Base-by-base conservation (phyloP, 2,113 vertebrate species). In the Antigone vipio region DNA sequence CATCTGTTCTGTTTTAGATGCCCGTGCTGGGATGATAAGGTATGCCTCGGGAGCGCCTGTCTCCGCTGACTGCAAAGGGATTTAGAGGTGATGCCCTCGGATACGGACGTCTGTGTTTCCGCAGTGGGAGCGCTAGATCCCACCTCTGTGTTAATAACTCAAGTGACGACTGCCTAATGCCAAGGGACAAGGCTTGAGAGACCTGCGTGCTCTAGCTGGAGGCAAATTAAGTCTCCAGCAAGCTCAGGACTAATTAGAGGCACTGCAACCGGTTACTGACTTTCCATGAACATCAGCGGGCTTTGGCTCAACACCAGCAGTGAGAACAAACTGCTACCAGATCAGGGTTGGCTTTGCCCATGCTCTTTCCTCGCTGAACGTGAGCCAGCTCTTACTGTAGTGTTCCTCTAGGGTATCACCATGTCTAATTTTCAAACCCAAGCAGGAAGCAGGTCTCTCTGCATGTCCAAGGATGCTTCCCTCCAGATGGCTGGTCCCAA, bases 41-140 rank as follows among this genome's bases (percentile, higher is more conserved):
- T 5, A 0, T 22, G 30, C 26, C 53, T 42, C 3, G 5, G 77
- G 68, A 32, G 29, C 19, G 1, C 24, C 24, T 26, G 8, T 26
- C 85, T 64, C 55, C 0, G 2, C 81, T 87, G 81, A 8, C 85
- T 63, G 71, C 92, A 42, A 19, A 78, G 85, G 89, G 88, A 40
- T 53, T 47, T 35, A 21, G 50, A 45, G 76, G 66, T 4, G 45
- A 55, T 22, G 12, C 34, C 40, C 55, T 69, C 5, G 3, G 45
- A 29, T 53, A 3, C 0, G 6, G 47, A 22, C 1, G 2, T 38
- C 50, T 9, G 8, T 38, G 45, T 44, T 24, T 21, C 50, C 44
- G 59, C 38, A 34, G 30, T 6, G 49, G 34, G 62, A 42, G 4
- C 5, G 0, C 49, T 49, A 58, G 49, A 53, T 58, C 87, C 71